Percentiles rank a stretch among this genome's conserved stretches.
Conservation (phyloP, 2,888 invertebrate species). For the Apamea anceps region DNA sequence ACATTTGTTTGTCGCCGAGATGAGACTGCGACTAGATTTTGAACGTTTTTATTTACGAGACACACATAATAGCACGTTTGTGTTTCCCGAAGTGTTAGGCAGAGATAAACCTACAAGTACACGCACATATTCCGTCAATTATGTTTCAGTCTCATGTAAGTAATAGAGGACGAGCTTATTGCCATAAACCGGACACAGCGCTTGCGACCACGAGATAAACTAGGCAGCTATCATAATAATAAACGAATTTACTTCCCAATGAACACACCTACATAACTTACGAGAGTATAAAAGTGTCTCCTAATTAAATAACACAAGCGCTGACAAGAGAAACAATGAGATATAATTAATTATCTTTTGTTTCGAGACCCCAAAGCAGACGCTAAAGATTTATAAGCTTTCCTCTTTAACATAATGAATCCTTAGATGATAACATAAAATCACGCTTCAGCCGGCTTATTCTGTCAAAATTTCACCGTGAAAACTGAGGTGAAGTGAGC, state of each 20-base stretch:
- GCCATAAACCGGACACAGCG: neutral
- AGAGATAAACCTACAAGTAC: neutral
- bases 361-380: neutral
- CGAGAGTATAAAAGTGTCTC: neutral
- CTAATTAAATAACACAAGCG: neutral
- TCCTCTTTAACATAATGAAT: neutral
- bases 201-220: neutral
- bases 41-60: no score
- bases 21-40: no score
- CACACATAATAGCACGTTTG: neutral
- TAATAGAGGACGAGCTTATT: neutral
- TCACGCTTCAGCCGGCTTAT: neutral
- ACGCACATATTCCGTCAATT: no score
- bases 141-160: neutral
- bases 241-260: constrained; percentile 1
- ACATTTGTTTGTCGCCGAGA: no score
- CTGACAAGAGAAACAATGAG: neutral
- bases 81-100: neutral
- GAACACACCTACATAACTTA: neutral
- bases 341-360: constrained; percentile 2
- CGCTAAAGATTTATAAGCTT: neutral
- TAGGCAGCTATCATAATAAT: neutral
- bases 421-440: neutral
- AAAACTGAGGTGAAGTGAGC: neutral
- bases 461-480: neutral